Conservation (phyloP, 2,888 invertebrate species). For the Mylabris sibirica region DNA sequence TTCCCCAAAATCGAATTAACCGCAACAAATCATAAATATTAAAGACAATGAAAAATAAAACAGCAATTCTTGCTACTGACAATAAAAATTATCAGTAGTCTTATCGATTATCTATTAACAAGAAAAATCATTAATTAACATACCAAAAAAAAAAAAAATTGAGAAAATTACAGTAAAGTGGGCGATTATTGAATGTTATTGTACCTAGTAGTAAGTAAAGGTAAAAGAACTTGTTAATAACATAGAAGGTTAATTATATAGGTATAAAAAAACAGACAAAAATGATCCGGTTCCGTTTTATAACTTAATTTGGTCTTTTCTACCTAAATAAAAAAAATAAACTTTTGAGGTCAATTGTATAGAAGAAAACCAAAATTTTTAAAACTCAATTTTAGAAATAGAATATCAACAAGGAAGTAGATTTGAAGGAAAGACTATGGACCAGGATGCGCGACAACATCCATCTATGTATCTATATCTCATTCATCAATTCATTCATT, state of each 20-base stretch:
- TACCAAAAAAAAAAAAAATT: background rate
- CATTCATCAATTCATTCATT: background rate
- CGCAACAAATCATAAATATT: background rate
- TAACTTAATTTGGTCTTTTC: background rate
- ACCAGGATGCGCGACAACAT: conserved; percentile 7
- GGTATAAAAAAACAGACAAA: background rate
- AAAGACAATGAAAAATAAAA: background rate
- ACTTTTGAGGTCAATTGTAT: too few relatives aligned
- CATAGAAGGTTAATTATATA: conserved; percentile 5
- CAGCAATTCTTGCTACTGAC: background rate
- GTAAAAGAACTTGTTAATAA: background rate
- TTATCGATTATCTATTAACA: too few relatives aligned
- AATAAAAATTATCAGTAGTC: background rate
- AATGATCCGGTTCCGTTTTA: background rate
- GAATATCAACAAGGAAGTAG: too few relatives aligned
- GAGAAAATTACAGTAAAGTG: background rate
- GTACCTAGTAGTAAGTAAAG: background rate
- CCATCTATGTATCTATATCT: background rate
- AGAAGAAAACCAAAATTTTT: too few relatives aligned
- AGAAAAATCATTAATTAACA: background rate
- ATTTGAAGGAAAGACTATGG: too few relatives aligned
- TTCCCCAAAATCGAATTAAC: background rate
- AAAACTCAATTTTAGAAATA: too few relatives aligned
- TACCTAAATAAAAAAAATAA: background rate
- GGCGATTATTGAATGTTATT: conserved; percentile 4